These are phyloP conservation scores for Streptopelia turtur DNA, from an alignment of 2,797 vertebrate species.

Conservation along the genomic window DNA sequence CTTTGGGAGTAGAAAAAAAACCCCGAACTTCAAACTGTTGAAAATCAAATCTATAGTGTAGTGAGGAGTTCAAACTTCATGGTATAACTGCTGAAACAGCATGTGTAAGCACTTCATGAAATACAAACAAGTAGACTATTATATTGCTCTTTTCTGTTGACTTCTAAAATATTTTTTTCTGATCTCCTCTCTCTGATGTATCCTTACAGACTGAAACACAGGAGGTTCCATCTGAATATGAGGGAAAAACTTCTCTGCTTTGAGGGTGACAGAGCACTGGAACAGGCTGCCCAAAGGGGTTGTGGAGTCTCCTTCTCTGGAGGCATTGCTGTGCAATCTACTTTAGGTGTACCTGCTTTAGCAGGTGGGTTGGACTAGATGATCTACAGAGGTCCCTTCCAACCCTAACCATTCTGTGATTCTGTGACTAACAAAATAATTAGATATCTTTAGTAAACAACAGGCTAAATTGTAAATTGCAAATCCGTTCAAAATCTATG, in stretches of 20 bases:
- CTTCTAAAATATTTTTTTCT: constrained; percentile 1
- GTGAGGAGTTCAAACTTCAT: neutral
- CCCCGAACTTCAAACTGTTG: neutral
- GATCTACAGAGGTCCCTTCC: too few species aligned
- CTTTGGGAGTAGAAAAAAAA: neutral
- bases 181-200: neutral
- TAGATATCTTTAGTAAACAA: neutral
- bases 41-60: neutral
- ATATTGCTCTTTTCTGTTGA: neutral
- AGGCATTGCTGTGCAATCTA: too few species aligned
- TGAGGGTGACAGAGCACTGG: too few species aligned
- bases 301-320: too few species aligned
- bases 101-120: neutral
- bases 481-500: neutral
- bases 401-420: too few species aligned
- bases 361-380: too few species aligned
- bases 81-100: neutral
- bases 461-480: neutral
- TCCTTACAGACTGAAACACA: neutral
- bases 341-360: too few species aligned
- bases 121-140: neutral
- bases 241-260: too few species aligned
- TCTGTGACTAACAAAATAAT: neutral
- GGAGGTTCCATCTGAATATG: too few species aligned
- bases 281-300: too few species aligned